Base-by-base conservation (phyloP, 1,140 invertebrate genomes). In the Vanessa atalanta region DNA sequence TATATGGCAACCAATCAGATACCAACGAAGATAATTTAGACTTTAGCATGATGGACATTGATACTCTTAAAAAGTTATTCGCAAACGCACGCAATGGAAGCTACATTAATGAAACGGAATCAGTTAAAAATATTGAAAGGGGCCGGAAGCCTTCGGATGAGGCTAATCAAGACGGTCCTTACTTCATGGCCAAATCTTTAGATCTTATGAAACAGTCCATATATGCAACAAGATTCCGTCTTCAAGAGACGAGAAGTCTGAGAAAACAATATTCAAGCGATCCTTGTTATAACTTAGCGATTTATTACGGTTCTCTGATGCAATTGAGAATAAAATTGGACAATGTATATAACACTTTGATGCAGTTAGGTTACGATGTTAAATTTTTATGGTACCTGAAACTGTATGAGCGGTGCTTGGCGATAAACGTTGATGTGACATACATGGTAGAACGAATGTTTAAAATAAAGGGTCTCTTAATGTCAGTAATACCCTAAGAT, bases 201-300 rank as follows among this genome's bases (percentile, higher is more conserved):
- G 77, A 85, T 26, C 63, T 87, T 12, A 86, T 88, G 84, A 63
- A 73, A 16, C 87, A 89, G 57, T 82, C 80, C 0, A 70, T 89
- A 14, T 88, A 87, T 48, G 65, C 71, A 2, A 84, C 85, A 0
- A 76, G 80, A 61, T 74, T 70, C 20, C 74, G 81, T 5, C 26
- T 89, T 0, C 51, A 80, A 23, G 64, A 72, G 3, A 84, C 83
- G 0, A 69, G 70, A 48, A 9, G n/a, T 0, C 69, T 78, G 2
- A 79, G 85, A 57, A 74, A 77, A 26, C 78, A 48, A 11, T 84
- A 65, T 60, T 3, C 68, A 0, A 2, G 65, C 3, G 61, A 81
- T n/a, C 9, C 63, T 1, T 16, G 61, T 1, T 88, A 84, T 61
- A 68, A 81, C 3, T 73, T 81, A 2, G 85, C 78, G 0, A 23